Conservation (phyloP, 2,888 invertebrate species). For the Aleiodes testaceus region DNA sequence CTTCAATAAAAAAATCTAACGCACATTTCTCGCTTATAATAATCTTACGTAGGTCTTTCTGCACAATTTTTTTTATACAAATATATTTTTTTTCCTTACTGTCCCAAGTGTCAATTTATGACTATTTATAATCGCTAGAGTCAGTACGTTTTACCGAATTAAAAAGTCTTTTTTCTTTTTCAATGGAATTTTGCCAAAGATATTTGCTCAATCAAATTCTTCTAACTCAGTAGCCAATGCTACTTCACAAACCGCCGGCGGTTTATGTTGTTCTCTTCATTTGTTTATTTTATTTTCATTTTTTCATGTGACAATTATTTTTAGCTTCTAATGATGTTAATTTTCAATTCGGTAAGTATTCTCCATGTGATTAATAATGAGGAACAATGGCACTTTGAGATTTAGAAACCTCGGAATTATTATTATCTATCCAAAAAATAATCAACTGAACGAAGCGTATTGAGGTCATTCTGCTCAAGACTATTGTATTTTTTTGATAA, state of each 20-base stretch:
- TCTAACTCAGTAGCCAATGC: conserved; percentile 5
- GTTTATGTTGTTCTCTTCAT: conserved; percentile 14
- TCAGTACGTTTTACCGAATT: conserved; percentile 35
- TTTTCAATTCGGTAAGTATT: conserved; percentile 41
- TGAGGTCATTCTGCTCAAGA: conserved; percentile 1
- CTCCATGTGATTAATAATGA: conserved; percentile 41
- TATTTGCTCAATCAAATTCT: conserved; percentile 12
- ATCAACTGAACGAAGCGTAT: not conserved
- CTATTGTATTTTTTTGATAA: conserved; percentile 5
- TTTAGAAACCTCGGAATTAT: conserved; percentile 28
- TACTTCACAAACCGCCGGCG: conserved; percentile 21
- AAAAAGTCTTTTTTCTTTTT: conserved; percentile 37
- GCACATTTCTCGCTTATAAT: not conserved
- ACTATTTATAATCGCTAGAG: conserved; percentile 43
- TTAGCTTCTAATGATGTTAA: conserved; percentile 23
- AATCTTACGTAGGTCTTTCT: conserved; percentile 6
- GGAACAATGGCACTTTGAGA: conserved; percentile 49
- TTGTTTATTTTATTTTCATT: conserved; percentile 14
- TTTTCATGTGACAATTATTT: conserved; percentile 8
- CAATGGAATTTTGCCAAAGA: conserved; percentile 4
- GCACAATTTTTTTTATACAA: conserved; percentile 35
- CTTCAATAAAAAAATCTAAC: not conserved
- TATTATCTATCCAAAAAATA: conserved; percentile 17
- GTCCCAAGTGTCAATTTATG: conserved; percentile 14
- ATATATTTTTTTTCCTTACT: conserved; percentile 34